Evolutionary conservation across 2,888 invertebrate genomes (phyloP).

Genomic region (Idaea straminata): DNA sequence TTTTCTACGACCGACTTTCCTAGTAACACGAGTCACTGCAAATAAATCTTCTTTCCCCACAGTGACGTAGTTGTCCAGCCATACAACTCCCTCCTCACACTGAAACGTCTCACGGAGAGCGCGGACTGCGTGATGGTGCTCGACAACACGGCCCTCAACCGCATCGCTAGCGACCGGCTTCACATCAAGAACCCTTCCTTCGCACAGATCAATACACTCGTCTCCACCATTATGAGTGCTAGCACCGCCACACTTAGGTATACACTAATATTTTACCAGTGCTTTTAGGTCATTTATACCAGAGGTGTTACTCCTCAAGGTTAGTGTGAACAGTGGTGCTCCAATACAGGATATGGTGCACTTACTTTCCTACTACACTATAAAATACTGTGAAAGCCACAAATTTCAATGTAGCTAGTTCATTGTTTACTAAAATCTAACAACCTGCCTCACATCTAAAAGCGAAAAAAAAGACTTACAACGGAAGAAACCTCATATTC

Average conservation of each 20-base stretch:
- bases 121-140: slow-evolving; percentile 98
- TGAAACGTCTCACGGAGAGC: slow-evolving; percentile 95
- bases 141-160: slow-evolving; percentile 98
- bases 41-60: slow-evolving; percentile 27
- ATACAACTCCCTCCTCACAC: slow-evolving; percentile 96
- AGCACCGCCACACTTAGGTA: slow-evolving; percentile 96
- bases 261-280: neutral
- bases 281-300: too few species aligned
- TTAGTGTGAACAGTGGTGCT: too few species aligned
- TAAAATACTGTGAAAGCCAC: too few species aligned
- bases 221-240: slow-evolving; percentile 99
- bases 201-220: slow-evolving; percentile 97
- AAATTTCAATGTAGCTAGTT: too few species aligned
- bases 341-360: too few species aligned
- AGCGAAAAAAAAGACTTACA: too few species aligned
- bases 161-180: slow-evolving; percentile 94
- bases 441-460: too few species aligned
- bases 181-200: slow-evolving; percentile 98
- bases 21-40: slow-evolving; percentile 2
- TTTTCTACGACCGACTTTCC: neutral
- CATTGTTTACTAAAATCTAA: too few species aligned
- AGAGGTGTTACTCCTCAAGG: too few species aligned
- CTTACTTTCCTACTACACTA: too few species aligned
- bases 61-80: slow-evolving; percentile 98
- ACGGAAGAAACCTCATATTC: too few species aligned